phyloP scores from a whole-genome alignment of 2,888 invertebrate species.

The Andrena fulva region DNA sequence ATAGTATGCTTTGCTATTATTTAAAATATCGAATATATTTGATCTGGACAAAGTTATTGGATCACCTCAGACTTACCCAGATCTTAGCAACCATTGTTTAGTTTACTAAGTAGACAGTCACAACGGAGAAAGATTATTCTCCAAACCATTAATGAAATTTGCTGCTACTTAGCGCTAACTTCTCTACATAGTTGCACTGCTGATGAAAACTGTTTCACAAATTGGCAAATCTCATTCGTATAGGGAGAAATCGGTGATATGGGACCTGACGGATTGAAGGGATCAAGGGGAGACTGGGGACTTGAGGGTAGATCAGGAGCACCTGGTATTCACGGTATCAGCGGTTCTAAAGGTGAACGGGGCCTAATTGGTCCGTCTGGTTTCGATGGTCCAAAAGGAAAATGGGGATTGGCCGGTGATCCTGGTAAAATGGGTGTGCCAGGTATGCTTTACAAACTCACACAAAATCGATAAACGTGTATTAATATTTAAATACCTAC shows the following conservation, averaged over 20 bases:
- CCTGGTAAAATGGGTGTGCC: slow-evolving; percentile 86
- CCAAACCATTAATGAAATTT: too few relatives aligned
- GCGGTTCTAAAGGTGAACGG: slow-evolving; percentile 86
- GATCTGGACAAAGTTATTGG: too few relatives aligned
- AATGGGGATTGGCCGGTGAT: slow-evolving; percentile 83
- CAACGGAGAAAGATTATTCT: too few relatives aligned
- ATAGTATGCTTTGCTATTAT: too few relatives aligned
- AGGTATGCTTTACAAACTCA: slow-evolving; percentile 76
- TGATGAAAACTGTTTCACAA: background rate
- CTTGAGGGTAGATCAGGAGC: slow-evolving; percentile 72
- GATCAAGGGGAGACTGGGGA: slow-evolving; percentile 87
- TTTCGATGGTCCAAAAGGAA: slow-evolving; percentile 83
- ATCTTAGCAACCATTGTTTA: too few relatives aligned
- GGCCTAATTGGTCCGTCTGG: slow-evolving; percentile 84
- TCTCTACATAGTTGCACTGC: background rate
- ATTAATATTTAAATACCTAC: background rate
- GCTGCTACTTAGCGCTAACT: too few relatives aligned
- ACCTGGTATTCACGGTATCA: slow-evolving; percentile 80
- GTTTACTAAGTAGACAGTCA: too few relatives aligned
- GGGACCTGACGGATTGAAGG: slow-evolving; percentile 86
- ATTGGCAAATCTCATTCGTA: slow-evolving; percentile 13
- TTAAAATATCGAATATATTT: too few relatives aligned
- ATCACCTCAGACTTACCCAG: too few relatives aligned
- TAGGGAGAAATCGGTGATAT: slow-evolving; percentile 83
- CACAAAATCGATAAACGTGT: background rate